Evolutionary conservation across 1,140 invertebrate genomes (phyloP).

Genomic region (Vanessa tameamea): DNA sequence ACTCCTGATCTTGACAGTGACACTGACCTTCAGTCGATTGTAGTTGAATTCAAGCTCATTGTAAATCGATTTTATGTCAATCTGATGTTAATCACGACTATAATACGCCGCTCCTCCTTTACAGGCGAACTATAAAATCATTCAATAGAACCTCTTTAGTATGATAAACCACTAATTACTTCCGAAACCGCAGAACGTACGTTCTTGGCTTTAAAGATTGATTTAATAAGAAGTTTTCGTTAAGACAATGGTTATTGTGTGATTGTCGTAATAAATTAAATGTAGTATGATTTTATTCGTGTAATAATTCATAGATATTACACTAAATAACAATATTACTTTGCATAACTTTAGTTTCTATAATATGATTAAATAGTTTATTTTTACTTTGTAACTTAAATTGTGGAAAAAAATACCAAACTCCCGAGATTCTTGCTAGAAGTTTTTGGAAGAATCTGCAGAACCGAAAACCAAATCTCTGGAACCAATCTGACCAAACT

Average conservation of each 20-base stretch:
- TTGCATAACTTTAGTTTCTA: too few species aligned
- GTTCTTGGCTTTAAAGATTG: background rate
- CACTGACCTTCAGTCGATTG: slow-evolving; percentile 45
- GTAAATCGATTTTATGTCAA: slow-evolving; percentile 62
- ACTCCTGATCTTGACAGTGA: slow-evolving; percentile 60
- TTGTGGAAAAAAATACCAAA: too few species aligned
- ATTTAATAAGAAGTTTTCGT: background rate
- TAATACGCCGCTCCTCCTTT: slow-evolving; percentile 56
- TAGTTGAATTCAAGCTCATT: slow-evolving; percentile 50
- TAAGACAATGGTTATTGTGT: slow-evolving; percentile 7
- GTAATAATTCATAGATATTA: background rate
- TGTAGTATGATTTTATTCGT: background rate
- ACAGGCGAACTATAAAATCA: slow-evolving; percentile 45
- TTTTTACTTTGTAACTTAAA: too few species aligned
- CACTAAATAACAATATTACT: background rate
- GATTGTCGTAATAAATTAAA: background rate
- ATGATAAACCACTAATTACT: slow-evolving; percentile 54
- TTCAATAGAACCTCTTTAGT: slow-evolving; percentile 40
- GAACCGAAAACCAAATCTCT: too few species aligned
- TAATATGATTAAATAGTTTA: too few species aligned
- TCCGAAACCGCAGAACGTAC: slow-evolving; percentile 46
- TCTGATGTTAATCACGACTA: slow-evolving; percentile 62
- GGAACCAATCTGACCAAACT: too few species aligned
- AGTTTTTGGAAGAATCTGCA: too few species aligned
- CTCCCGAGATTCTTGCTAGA: too few species aligned